A percentile compares a stretch with the other conserved stretches of the same genome.
phyloP scores from a whole-genome alignment of 1,140 invertebrate species.

The Leptopilina clavipes region DNA sequence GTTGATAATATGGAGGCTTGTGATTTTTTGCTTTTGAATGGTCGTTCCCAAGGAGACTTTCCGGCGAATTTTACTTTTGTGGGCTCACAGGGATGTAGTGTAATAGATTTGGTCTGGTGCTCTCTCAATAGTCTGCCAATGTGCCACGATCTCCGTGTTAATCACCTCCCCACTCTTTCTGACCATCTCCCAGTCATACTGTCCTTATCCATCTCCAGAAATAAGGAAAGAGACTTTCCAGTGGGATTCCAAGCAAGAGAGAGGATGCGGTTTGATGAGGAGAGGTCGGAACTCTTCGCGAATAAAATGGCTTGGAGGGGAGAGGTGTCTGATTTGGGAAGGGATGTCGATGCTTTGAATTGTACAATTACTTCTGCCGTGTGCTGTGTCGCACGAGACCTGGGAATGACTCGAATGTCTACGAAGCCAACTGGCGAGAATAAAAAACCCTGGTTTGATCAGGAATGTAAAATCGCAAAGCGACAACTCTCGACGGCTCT shows the following conservation, averaged over 20 bases:
- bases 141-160: neutral
- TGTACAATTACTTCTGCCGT: neutral
- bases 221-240: too few species aligned
- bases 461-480: neutral
- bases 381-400: neutral
- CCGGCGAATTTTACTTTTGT: neutral
- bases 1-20: neutral
- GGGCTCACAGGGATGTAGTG: neutral
- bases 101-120: neutral
- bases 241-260: neutral
- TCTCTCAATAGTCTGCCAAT: neutral
- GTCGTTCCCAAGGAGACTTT: neutral
- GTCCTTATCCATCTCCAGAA: neutral
- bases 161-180: neutral
- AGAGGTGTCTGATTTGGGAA: neutral
- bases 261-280: neutral
- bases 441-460: neutral
- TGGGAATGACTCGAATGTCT: neutral
- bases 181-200: neutral
- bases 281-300: neutral
- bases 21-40: neutral
- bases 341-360: neutral
- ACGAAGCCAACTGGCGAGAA: neutral
- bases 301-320: neutral
- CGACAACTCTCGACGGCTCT: neutral